Evolutionary conservation across 92 coral and sea anemone genomes (phyloP), one percentile per base, ranked within the genome.

Genomic region (Actinernus sp.): DNA sequence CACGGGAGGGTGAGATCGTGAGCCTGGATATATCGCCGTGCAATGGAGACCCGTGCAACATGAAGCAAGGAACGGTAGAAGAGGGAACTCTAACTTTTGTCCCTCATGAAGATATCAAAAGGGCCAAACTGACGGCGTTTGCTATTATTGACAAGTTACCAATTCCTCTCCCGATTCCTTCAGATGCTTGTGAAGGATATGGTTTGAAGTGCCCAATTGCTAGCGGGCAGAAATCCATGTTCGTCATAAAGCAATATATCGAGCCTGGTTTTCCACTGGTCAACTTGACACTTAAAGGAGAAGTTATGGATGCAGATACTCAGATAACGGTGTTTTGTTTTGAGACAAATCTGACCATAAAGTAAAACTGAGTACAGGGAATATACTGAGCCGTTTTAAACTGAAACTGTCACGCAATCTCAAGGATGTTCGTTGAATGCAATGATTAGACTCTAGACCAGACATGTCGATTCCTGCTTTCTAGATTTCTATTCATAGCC

Each of bases 101-200:
- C 6, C 68, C 87, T 17, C 21, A 31, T 7, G 81, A 72, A 48
- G 81, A 72, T 19, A 20, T 72, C 33, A 64, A 60, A 20, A 55
- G 75, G 45, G 87, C 74, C 31, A 56, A 65, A 31, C 56, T 80
- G 4, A 43, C 71, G 23, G 81, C 72, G 11, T 63, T 63, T 40
- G 63, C 62, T 10, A 23, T 72, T 1, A 55, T 72, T 41, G 79
- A 68, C 2, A 17, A 63, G 9, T 1, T 72, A 14, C 36, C 61
- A 7, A 21, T 81, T 45, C 87, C 81, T 6, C 30, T 81, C 11
- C 87, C 87, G 2, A 28, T 81, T 10, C 63, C 75, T 12, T 30
- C 73, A 3, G 71, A 81, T 41, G 87, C 81, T 24, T 81, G 87
- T 16, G 19, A 71, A 3, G 87, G 87, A 13, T 81, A 81, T 30